Conservation (phyloP, 2,113 vertebrate genomes). For the pig (Sus scrofa) region T2T-Sscrofa CM000814.6:132559501-132560000, state of each 20-base stretch:
- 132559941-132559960: too few relatives aligned
- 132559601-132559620: neutral
- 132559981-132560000: too few relatives aligned
- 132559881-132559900: too few relatives aligned
- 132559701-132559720: neutral
- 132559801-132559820: too few relatives aligned
- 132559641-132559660: neutral
- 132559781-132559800: too few relatives aligned
- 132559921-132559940: too few relatives aligned
- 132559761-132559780: too few relatives aligned
- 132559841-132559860: too few relatives aligned
- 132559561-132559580: neutral
- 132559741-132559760: neutral
- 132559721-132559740: neutral
- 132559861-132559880: too few relatives aligned
- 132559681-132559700: neutral
- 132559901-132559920: too few relatives aligned
- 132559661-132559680: neutral
- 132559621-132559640: neutral
- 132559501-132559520: neutral
- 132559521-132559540: neutral
- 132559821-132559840: too few relatives aligned
- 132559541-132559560: neutral
- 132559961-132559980: too few relatives aligned
- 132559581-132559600: neutral